Evolutionary conservation across 92 coral and sea anemone genomes (phyloP).

Genomic region (Heliopora coerulea): DNA sequence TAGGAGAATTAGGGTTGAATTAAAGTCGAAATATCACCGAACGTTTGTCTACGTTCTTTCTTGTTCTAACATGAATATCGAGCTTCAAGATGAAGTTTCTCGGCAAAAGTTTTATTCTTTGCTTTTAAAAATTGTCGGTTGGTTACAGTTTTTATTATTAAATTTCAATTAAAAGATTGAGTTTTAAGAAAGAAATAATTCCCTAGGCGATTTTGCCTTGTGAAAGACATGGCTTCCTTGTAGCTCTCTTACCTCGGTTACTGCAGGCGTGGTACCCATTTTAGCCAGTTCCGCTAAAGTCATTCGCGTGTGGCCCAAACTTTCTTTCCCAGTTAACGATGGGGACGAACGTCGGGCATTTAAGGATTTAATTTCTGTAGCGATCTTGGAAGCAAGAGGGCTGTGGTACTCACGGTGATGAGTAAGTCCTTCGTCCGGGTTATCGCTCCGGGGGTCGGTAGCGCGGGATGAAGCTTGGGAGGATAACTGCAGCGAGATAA

Average conservation of each 20-base stretch:
- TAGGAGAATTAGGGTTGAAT: too few species aligned
- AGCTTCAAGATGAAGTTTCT: too few species aligned
- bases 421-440: conserved; percentile 8
- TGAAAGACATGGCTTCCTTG: not conserved
- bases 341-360: not conserved
- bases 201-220: too few species aligned
- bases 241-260: not conserved
- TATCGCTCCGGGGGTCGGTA: not conserved
- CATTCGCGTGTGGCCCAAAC: not conserved
- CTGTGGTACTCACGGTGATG: conserved; percentile 31
- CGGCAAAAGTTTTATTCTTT: too few species aligned
- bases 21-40: too few species aligned
- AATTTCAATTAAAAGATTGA: too few species aligned
- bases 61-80: too few species aligned
- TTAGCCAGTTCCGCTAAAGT: conserved; percentile 34
- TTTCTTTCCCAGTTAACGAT: not conserved
- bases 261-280: not conserved
- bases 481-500: not conserved
- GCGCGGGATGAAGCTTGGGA: conserved; percentile 2
- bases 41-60: too few species aligned
- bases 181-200: too few species aligned
- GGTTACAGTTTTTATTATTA: too few species aligned
- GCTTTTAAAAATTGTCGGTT: too few species aligned
- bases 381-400: conserved; percentile 25
- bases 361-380: conserved; percentile 6